Percentiles rank a stretch among this genome's conserved stretches.
Conservation (phyloP, 2,113 vertebrate genomes). For the Hemichromis elongatus region DNA sequence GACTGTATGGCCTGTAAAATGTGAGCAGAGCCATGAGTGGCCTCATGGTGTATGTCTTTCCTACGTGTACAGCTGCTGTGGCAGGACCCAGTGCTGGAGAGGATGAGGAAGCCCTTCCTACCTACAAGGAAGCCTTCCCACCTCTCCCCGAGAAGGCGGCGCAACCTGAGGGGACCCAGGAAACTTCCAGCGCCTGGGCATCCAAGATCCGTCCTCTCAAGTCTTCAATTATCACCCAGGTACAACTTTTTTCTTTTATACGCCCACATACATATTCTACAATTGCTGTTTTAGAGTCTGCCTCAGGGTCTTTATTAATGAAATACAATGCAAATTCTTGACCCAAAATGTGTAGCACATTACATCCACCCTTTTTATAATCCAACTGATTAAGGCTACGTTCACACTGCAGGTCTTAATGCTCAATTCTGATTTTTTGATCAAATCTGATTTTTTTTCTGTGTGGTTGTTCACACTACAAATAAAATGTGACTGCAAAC, state of each 20-base stretch:
- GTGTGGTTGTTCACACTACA: no score
- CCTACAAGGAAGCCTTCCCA: constrained; percentile 98
- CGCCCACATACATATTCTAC: neutral
- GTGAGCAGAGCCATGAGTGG: neutral
- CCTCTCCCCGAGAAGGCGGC: constrained; percentile 95
- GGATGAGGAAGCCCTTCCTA: constrained; percentile 94
- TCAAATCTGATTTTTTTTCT: no score
- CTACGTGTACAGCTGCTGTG: constrained; percentile 41
- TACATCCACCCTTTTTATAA: no score
- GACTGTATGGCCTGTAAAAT: neutral
- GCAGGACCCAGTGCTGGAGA: constrained; percentile 82
- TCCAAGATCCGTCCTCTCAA: constrained; percentile 92
- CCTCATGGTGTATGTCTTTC: neutral
- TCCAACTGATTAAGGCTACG: no score
- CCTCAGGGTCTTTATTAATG: neutral
- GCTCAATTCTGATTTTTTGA: no score
- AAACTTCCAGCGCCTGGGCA: constrained; percentile 88
- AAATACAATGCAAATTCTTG: no score
- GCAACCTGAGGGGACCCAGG: constrained; percentile 83
- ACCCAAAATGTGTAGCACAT: no score
- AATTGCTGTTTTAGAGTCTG: neutral
- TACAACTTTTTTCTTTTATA: constrained; percentile 32
- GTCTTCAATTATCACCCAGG: constrained; percentile 98
- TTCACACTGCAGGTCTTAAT: no score
- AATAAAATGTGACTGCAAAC: no score